phyloP scores from a whole-genome alignment of 2,113 vertebrate species.

The Odocoileus virginianus region DNA sequence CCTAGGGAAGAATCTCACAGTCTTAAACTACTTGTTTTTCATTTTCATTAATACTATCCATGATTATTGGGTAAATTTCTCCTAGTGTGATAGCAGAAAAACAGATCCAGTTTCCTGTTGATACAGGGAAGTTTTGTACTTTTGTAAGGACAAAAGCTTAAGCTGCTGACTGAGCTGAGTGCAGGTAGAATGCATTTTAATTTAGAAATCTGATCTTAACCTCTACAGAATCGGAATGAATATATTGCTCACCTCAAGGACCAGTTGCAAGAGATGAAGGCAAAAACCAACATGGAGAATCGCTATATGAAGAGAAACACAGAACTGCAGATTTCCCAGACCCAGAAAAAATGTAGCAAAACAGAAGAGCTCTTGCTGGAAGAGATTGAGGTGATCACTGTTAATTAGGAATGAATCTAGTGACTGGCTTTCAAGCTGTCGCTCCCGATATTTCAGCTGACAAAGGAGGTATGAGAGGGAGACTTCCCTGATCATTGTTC shows the following conservation, averaged over 20 bases:
- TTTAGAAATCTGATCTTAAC: neutral
- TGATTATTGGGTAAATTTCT: neutral
- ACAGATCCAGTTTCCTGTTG: neutral
- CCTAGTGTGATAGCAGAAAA: neutral
- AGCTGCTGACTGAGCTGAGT: neutral
- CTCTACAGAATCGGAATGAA: slow-evolving; percentile 75
- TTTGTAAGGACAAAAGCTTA: neutral
- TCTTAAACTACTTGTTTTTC: neutral
- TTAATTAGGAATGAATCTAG: neutral
- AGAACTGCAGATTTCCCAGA: slow-evolving; percentile 81
- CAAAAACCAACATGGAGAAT: slow-evolving; percentile 78
- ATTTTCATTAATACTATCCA: neutral
- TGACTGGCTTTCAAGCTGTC: neutral
- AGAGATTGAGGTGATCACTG: slow-evolving; percentile 77
- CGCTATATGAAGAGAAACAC: slow-evolving; percentile 79
- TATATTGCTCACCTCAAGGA: slow-evolving; percentile 81
- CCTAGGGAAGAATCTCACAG: neutral
- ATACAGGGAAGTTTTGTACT: neutral
- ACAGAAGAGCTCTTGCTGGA: slow-evolving; percentile 78
- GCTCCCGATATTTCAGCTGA: neutral
- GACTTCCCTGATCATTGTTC: neutral
- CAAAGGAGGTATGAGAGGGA: neutral
- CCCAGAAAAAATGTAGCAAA: slow-evolving; percentile 78
- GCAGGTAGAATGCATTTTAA: neutral
- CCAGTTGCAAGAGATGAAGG: slow-evolving; percentile 82